Evolutionary conservation across 2,888 invertebrate species (phyloP), one percentile per base, ranked within the genome.

Genomic region (Drosophila ustulata): DNA sequence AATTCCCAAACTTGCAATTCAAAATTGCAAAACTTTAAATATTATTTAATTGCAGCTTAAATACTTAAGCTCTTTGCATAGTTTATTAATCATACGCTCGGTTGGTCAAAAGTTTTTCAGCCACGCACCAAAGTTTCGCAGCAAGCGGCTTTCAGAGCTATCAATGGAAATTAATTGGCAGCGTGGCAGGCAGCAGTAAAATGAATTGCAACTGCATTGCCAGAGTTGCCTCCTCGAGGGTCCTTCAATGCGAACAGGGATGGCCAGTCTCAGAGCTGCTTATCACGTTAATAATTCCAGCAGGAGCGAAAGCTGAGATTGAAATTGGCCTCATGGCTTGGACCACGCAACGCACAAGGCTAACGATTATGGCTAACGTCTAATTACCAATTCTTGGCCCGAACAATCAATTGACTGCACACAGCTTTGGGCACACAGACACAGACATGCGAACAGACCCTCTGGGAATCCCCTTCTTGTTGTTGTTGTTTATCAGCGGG

Each of bases 61-160:
- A 18, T 7, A 13, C 32, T 3, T 9, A 50, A 59, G 39, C 50
- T 23, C 39, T 41, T 37, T 37, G 23, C 30, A 25, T 9, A 46
- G 75, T 66, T 63, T 51, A 68, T 68, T 59, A 55, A 49, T 37
- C 58, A 77, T 65, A 67, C 67, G 77, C 57, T 61, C 30, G 11
- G 68, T 62, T 37, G 41, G 3, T 13, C 45, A 39, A 13, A 34
- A 52, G 50, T 34, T 46, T 34, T 30, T 6, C 18, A 7, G n/a
- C 23, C 23, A 32, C 23, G 11, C 32, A n/a, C 11, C 5, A 41
- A 55, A 41, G 7, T 39, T 30, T 7, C 13, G 11, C 18, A 43
- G 9, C 30, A 5, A 30, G 30, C 41, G 4, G 8, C n/a, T 18
- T 18, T 18, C 18, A 18, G 4, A 11, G 41, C 49, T 37, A 26